These are phyloP conservation scores for Brachynemurus nebulosus DNA, from an alignment of 2,888 invertebrate genomes.

Conservation along the genomic window DNA sequence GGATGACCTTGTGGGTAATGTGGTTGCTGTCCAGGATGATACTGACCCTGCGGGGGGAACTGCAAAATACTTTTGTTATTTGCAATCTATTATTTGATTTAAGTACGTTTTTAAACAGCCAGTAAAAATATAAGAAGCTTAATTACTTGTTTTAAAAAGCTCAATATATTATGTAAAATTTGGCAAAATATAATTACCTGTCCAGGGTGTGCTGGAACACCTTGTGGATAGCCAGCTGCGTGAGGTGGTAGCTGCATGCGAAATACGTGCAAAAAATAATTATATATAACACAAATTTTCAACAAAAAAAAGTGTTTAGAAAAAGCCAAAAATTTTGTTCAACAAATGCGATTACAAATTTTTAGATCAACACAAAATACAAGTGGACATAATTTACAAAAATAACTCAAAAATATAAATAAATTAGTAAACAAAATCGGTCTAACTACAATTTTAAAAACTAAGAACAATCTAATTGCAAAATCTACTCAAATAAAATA, in stretches of 20 bases:
- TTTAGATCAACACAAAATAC: slow-evolving; percentile 5
- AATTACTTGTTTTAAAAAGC: no score
- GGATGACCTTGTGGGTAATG: slow-evolving; percentile 8
- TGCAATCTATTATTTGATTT: no score
- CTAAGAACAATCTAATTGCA: slow-evolving; percentile 6
- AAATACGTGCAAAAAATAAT: slow-evolving; percentile 1
- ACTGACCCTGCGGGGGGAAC: slow-evolving; percentile 12
- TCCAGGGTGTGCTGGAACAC: slow-evolving; percentile 6
- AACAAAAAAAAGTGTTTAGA: not conserved
- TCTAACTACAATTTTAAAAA: slow-evolving; percentile 2
- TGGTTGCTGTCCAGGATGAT: slow-evolving; percentile 9
- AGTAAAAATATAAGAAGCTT: no score
- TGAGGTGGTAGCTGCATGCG: slow-evolving; percentile 15
- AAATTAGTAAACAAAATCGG: slow-evolving; percentile 3
- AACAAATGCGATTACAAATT: not conserved
- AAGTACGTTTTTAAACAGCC: no score
- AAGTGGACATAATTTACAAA: slow-evolving; percentile 13
- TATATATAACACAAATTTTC: not conserved
- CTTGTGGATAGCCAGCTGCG: slow-evolving; percentile 13
- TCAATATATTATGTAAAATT: no score
- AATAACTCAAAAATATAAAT: slow-evolving; percentile 8
- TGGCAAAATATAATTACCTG: no score
- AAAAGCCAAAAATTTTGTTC: not conserved
- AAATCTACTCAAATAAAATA: no score
- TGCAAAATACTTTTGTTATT: no score